Evolutionary conservation across 2,113 vertebrate species (phyloP), one percentile per base, ranked within the genome.

Genomic region (Struthio camelus): DNA sequence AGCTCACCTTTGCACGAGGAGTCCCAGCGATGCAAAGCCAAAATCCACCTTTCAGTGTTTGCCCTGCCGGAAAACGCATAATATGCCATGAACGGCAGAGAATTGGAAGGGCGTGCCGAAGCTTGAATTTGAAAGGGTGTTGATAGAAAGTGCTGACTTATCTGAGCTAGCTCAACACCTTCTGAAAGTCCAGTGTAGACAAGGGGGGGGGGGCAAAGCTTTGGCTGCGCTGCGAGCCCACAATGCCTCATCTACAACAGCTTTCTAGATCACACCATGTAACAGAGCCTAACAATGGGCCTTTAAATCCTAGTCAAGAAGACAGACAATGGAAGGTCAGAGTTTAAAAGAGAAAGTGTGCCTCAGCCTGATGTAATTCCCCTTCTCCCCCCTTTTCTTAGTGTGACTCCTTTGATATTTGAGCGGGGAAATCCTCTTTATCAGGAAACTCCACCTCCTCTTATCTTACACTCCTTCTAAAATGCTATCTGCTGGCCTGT

Each of bases 361-460:
- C 90, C 96, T 95, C 89, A 95, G 94, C 90, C 86, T 85, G 91
- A 96, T 94, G 96, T 96, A 97, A 95, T 97, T 97, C 94, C 95
- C 92, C 82, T 83, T 77, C 67, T 93, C 84, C 90, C 93, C 92
- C 81, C 94, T 91, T 97, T 84, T 89, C 91, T 96, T 88, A 90
- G 62, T 96, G 86, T 75, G 93, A 96, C 93, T 96, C 94, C 95
- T 97, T 98, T 97, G 96, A 96, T 98, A 97, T 96, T 97, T 96
- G 95, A 98, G 97, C 93, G 95, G 96, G 97, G 96, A 98, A 98
- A 97, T 97, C 95, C 94, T 98, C 91, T 97, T 97, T 96, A 97
- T 97, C 76, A 20, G 54, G 85, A 95, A 97, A 97, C 95, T 95
- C 96, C 97, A 97, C 89, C 78, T 94, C 94, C 90, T 96, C 95